Evolutionary conservation across 2,888 invertebrate species (phyloP), one percentile per base, ranked within the genome.

Genomic region (Melikaiella ostensackeni): DNA sequence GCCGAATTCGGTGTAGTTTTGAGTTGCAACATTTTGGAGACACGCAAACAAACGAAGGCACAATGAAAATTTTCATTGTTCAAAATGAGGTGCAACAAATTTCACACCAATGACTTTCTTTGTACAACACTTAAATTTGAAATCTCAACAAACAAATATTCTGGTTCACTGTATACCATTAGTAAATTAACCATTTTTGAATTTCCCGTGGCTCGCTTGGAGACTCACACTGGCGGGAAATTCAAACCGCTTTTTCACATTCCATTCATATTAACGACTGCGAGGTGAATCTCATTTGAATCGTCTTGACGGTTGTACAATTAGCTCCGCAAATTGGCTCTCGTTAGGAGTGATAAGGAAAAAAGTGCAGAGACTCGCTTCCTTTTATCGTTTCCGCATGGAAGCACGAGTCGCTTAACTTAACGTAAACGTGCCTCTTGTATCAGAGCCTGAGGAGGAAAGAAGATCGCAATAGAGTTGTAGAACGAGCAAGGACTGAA

Each of bases 401-500:
- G 21, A 24, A 13, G 57, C 57, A 13, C 24, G 57, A 57, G 57
- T 24, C 24, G 24, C 24, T 24, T 24, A 57, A 57, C 24, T 24
- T 13, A 24, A 57, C 57, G 24, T 24, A 57, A 57, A 57, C 57
- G 57, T 57, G 11, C 24, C 13, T 57, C 24, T 57, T 24, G 24
- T 4, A 57, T 8, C 57, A 24, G n/a, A 38, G 16, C 16, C 42
- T 16, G 13, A 57, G 24, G 24, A 57, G 57, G 57, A 57, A 16
- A 57, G 24, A 50, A 74, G 57, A 21, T 78, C 50, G 76, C 82
- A 80, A 85, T 85, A 84, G 78, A 85, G 83, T 86, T 81, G 82
- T 86, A 80, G 83, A 84, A 81, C 78, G 79, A 78, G 80, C 78
- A 79, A 82, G 78, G 16, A 16, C 42, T 16, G 16, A 42, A 42